phyloP scores from a whole-genome alignment of 2,113 vertebrate genomes.

The Sinocyclocheilus anshuiensis region DNA sequence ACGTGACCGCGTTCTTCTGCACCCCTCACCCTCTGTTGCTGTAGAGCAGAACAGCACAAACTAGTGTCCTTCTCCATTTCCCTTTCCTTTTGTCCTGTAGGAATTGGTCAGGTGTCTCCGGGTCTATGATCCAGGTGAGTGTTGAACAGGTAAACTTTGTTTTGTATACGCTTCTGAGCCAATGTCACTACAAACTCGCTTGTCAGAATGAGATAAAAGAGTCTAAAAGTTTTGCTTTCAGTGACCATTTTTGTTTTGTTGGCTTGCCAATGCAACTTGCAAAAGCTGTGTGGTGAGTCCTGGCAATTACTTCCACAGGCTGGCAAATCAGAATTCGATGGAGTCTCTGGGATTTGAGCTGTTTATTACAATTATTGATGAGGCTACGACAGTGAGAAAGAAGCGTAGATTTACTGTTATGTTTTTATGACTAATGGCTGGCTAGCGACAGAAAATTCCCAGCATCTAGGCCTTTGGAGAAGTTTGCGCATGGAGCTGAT shows the following conservation, averaged over 20 bases:
- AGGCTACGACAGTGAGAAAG: background rate
- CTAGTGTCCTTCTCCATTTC: background rate
- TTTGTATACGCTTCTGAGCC: background rate
- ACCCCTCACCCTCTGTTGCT: constrained; percentile 40
- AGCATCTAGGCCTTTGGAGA: constrained; percentile 16
- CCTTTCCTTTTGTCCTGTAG: constrained; percentile 7
- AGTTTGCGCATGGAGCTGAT: constrained; percentile 5
- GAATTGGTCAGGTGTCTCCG: background rate
- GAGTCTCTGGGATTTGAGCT: background rate
- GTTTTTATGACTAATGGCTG: background rate
- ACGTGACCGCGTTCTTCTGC: constrained; percentile 30
- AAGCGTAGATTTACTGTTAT: background rate
- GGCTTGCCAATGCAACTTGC: background rate
- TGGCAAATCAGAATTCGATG: background rate
- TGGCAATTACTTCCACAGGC: background rate
- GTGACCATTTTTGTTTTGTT: background rate
- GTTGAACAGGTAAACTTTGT: background rate
- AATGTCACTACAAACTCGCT: background rate
- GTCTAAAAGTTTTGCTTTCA: background rate
- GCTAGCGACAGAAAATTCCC: background rate
- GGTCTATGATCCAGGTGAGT: constrained; percentile 36
- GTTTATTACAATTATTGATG: background rate
- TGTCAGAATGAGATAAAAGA: background rate
- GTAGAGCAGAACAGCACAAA: constrained; percentile 18
- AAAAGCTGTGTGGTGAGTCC: background rate